Evolutionary conservation across 2,888 invertebrate genomes (phyloP), one percentile per base, ranked within the genome.

Genomic region (Drosophila pseudotalamancana): DNA sequence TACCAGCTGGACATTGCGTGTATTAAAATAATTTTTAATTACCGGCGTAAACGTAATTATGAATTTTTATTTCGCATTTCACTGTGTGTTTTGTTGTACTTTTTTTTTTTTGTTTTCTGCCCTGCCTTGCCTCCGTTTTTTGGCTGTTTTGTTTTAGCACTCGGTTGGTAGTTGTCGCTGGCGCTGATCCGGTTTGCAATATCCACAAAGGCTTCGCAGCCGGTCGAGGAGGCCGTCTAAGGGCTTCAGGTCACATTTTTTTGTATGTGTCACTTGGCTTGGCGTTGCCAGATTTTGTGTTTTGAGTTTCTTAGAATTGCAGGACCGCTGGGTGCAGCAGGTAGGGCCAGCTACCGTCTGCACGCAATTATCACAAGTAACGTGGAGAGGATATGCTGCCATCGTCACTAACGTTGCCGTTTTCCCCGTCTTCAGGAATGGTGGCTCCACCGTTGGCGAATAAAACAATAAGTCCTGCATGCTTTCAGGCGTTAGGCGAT

Each of bases 21-120:
- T 89, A 90, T 90, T 89, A 90, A 90, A 90, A 91, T 91, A 90
- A 91, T 90, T 91, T 91, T 91, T 91, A 91, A 91, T 91, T 91
- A 91, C 90, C 91, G 91, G 90, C 89, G 91, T 91, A 90, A 91
- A 91, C 89, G 90, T 91, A 91, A 91, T 91, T 91, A 91, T 91
- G 90, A 90, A 90, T 91, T 91, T 91, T 91, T 90, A 90, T 90
- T 89, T 88, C 86, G 84, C 78, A 74, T 77, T 80, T 42, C 63
- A 45, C 63, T 57, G 42, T 61, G 51, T 31, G 43, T 63, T 62
- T 54, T 29, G 49, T 40, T 55, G 27, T 32, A 32, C 25, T 32
- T 18, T 37, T 56, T 12, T 18, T 5, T 18, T 37, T 34, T 23
- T 46, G 29, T 51, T 62, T 63, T 23, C 46, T 39, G 53, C n/a